Evolutionary conservation across 1,140 invertebrate species (phyloP).

Genomic region (Kradibia gibbosae): DNA sequence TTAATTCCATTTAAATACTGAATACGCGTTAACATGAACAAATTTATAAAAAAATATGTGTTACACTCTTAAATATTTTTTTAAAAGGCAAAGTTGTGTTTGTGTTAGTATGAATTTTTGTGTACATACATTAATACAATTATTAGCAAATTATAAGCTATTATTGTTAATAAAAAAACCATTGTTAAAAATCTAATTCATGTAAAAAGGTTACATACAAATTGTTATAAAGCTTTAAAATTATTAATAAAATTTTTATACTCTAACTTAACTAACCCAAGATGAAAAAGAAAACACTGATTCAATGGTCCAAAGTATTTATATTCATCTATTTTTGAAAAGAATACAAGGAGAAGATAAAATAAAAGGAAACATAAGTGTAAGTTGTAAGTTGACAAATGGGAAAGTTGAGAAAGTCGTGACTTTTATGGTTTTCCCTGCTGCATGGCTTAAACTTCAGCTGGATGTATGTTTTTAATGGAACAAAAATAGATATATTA

Average conservation of each 20-base stretch:
- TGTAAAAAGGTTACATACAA: too few relatives aligned
- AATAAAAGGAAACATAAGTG: conserved; percentile 16
- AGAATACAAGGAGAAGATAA: not conserved
- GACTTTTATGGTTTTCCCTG: conserved; percentile 22
- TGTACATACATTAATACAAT: too few relatives aligned
- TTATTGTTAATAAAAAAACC: too few relatives aligned
- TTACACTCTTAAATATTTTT: too few relatives aligned
- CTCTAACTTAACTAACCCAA: not conserved
- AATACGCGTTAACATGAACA: too few relatives aligned
- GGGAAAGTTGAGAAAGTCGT: conserved; percentile 30
- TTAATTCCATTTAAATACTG: too few relatives aligned
- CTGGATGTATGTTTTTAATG: not conserved
- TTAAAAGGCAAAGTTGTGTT: too few relatives aligned
- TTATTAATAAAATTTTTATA: not conserved
- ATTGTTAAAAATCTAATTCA: too few relatives aligned
- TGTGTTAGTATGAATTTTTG: too few relatives aligned
- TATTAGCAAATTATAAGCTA: too few relatives aligned
- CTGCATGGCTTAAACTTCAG: conserved; percentile 5
- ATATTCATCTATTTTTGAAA: conserved; percentile 28
- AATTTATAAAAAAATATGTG: too few relatives aligned
- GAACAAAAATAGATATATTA: conserved; percentile 16
- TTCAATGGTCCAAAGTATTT: not conserved
- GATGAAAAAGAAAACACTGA: not conserved
- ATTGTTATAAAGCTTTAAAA: not conserved
- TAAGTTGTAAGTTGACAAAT: conserved; percentile 12